Base-by-base conservation (phyloP, 1,140 invertebrate species). In the Akabosia matsudoensis region DNA sequence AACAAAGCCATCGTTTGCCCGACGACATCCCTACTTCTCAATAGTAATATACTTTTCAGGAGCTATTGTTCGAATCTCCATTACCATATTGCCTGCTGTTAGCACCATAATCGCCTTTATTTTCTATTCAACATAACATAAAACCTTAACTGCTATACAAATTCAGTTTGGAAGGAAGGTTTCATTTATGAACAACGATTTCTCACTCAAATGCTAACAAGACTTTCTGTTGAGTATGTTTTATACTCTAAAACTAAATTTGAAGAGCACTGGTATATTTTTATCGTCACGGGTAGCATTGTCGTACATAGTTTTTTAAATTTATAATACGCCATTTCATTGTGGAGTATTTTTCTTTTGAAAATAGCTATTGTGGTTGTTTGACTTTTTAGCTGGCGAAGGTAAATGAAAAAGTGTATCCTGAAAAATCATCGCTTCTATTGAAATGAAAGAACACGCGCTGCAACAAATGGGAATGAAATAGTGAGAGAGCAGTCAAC, bases 401-500 rank as follows among this genome's bases (percentile, higher is more conserved):
- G 37, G 37, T 18, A 45, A 45, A 45, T 10, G 18, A 45, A 61
- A 24, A 61, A 61, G 54, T 61, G 54, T 16, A 22, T 67, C 61
- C 61, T 22, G 61, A 67, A 67, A 67, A 30, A 67, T 10, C n/a
- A 14, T 61, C 54, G 13, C 54, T 61, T 24, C 45, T 61, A 61
- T 61, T 61, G 54, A 61, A 61, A 16, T 61, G 54, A 67, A 67
- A 67, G 61, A 30, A 67, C 61, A 67, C 24, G 61, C 61, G 61
- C 13, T 67, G 26, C 16, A 13, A 31, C 54, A 61, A 14, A 45
- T 45, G 18, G 54, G 54, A 61, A 61, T 61, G 54, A 61, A 61
- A 61, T 3, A 61, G 54, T 16, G 24, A 22, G 54, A 45, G 24
- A 61, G 4, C 4, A 61, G 54, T 7, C n/a, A 22, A 7, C 4